Evolutionary conservation across 2,888 invertebrate genomes (phyloP).

Genomic region (Ochlodes sylvanus): DNA sequence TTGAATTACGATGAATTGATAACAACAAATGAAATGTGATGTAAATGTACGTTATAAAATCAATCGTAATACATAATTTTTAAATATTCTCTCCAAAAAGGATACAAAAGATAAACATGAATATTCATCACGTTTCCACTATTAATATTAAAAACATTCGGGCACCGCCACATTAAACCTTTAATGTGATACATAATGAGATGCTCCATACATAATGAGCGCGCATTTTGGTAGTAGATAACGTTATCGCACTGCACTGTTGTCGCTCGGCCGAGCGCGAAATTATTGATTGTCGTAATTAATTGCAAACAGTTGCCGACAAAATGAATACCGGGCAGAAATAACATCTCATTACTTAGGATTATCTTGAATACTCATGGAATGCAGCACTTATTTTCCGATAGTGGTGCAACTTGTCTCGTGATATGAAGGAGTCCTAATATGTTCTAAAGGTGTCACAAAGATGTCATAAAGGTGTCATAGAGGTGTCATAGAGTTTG

Average conservation of each 20-base stretch:
- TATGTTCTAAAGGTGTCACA: too few relatives aligned
- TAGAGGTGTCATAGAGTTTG: too few relatives aligned
- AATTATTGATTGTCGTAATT: conserved; percentile 80
- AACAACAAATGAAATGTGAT: too few relatives aligned
- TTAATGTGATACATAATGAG: conserved; percentile 28
- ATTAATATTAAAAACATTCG: conserved; percentile 12
- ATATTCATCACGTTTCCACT: background rate
- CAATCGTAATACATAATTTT: background rate
- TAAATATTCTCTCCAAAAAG: background rate
- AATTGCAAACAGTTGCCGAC: conserved; percentile 71
- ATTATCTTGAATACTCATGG: background rate
- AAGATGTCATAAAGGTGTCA: too few relatives aligned
- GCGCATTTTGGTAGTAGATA: conserved; percentile 50
- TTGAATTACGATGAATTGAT: too few relatives aligned
- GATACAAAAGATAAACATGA: background rate
- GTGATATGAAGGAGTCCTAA: too few relatives aligned
- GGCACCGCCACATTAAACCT: conserved; percentile 15
- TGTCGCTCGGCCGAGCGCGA: conserved; percentile 71
- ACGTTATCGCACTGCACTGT: conserved; percentile 56
- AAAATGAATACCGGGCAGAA: conserved; percentile 66
- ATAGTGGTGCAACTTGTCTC: too few relatives aligned
- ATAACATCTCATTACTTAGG: conserved; percentile 41
- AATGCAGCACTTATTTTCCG: too few relatives aligned
- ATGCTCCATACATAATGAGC: conserved; percentile 34
- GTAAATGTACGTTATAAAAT: too few relatives aligned